Evolutionary conservation across 2,888 invertebrate species (phyloP), one percentile per base, ranked within the genome.

Genomic region (Ochropleura plecta): DNA sequence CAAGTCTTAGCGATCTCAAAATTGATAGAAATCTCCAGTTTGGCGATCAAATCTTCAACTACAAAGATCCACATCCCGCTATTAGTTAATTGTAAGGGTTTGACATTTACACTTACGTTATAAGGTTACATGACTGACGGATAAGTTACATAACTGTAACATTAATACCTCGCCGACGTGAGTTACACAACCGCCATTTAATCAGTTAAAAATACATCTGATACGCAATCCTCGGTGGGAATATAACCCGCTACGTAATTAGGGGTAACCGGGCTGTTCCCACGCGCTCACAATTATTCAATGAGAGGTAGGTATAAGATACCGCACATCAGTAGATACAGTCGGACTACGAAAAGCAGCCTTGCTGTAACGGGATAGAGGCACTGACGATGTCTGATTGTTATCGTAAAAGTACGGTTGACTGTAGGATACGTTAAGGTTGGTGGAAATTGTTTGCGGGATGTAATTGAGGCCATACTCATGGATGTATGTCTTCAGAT

Each of bases 221-320:
- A 16, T 40, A 49, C 68, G 67, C 63, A 66, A 57, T 69, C 20
- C 68, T 73, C 65, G 0, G 64, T 79, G 73, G 84, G 67, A 78
- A 78, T 73, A 69, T 62, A 81, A 81, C 53, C 78, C 68, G 70
- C 7, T n/a, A 3, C 9, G 78, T 74, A 84, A 86, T 84, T 69
- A 78, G 66, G 71, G 74, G 78, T 78, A 73, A 67, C 76, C 57
- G 78, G 75, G 49, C 71, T 46, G 20, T 84, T 86, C 84, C 86
- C 84, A 84, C 84, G 84, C 80, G 64, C 14, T 10, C 71, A 63
- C 86, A 63, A 84, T 84, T 84, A 84, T 86, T 74, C 78, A 86
- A 84, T 84, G 74, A 86, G 70, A 63, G 48, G n/a, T 14, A 12
- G 16, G 12, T 20, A 55, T 20, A 12, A 12, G 20, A 12, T 20